A percentile compares a stretch with the other conserved stretches of the same genome.
phyloP scores from a whole-genome alignment of 2,113 vertebrate species.

The Dicaeum eximium region DNA sequence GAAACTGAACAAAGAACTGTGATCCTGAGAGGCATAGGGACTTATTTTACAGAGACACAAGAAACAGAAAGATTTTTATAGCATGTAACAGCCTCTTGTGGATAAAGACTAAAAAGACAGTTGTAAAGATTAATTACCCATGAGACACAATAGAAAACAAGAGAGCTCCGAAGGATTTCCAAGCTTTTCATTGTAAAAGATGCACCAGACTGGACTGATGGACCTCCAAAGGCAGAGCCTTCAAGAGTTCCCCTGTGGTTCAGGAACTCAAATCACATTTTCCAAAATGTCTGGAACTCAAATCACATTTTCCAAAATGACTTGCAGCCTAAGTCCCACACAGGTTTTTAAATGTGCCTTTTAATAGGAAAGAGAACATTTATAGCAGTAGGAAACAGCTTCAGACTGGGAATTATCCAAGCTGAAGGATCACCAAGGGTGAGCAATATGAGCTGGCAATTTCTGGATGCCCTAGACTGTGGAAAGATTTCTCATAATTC shows the following conservation, averaged over 20 bases:
- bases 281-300: not conserved
- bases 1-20: not conserved
- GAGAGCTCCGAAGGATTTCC: not conserved
- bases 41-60: not conserved
- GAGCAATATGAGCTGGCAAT: not conserved
- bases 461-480: not conserved
- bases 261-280: not conserved
- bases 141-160: not conserved
- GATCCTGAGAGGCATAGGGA: not conserved
- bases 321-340: not conserved
- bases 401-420: not conserved
- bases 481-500: not conserved
- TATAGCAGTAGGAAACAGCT: not conserved
- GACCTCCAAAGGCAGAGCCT: not conserved
- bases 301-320: not conserved
- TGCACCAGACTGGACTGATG: not conserved
- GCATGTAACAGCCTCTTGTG: not conserved
- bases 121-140: not conserved
- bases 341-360: not conserved
- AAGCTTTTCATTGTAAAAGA: not conserved
- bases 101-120: not conserved
- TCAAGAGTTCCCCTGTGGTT: not conserved
- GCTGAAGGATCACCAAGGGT: not conserved
- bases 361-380: not conserved
- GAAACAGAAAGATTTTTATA: not conserved